Base-by-base conservation (phyloP, 2,797 vertebrate genomes). In the Pterois miles region DNA sequence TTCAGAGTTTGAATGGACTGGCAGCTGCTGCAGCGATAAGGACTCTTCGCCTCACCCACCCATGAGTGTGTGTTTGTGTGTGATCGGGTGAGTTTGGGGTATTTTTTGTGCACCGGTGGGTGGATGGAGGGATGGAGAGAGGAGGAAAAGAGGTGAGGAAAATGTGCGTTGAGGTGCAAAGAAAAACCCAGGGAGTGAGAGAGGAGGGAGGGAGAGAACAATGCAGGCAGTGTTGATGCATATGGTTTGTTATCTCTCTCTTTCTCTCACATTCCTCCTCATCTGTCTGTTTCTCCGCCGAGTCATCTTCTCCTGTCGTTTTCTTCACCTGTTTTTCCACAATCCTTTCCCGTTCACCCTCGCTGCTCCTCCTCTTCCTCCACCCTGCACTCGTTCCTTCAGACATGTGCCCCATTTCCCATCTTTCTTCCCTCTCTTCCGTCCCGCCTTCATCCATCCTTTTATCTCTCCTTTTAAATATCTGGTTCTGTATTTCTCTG, bases 1-100 rank as follows among this genome's bases (percentile, higher is more conserved):
- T 90, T 92, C 86, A 90, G 83, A 63, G 71, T 81, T 59, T 90
- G 85, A 93, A 92, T 88, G 82, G 77, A 81, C 75, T 68, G 66
- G 79, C 90, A 90, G 87, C 90, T 93, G 89, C 82, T 67, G 79
- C 73, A 52, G 75, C 40, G 69, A 83, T 87, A 73, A 83, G 68
- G 57, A 67, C 74, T 70, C 67, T 56, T 65, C 27, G n/a, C 36
- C 68, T 80, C 71, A 59, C 74, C 64, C 68, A 4, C 50, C 43
- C 40, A 0, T 57, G 74, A 27, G 58, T 48, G 70, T 3, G 70
- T 25, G 54, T 13, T 12, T 59, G 4, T 69, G 18, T 50, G 46
- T 1, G 5, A 6, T 22, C 3, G 23, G 40, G 31, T 40, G 40
- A 53, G 62, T 67, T 33, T 46, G 20, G 6, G 65, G 25, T 34